Base-by-base conservation (phyloP, 2,113 vertebrate species). In the Mastomys natalensis region DNA sequence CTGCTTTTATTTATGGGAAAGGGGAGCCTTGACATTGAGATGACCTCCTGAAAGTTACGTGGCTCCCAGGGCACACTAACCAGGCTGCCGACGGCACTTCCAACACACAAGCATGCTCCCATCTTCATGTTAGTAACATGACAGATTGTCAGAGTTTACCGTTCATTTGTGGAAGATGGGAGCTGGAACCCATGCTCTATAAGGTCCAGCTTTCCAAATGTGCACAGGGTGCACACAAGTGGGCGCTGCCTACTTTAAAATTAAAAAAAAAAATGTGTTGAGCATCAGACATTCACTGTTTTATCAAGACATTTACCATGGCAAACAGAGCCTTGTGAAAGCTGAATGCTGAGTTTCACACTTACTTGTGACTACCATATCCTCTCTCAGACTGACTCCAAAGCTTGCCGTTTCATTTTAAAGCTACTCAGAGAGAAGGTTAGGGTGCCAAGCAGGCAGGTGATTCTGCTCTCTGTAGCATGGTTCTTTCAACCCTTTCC, bases 111-210 rank as follows among this genome's bases (percentile, higher is more conserved):
- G 1, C 48, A 19, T 8, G 53, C 74, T 62, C 37, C 29, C 21
- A 16, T 68, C 70, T 95, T 31, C 58, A 73, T 53, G 51, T 76
- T 73, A 81, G 34, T 90, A 70, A 84, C 26, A 58, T 29, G 31
- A 43, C 55, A 95, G 15, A 9, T 70, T 73, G 94, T 74, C 5
- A 87, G 26, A 80, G 13, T 74, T 86, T 89, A 2, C 16, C 22
- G 7, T 70, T 97, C 34, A 17, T 81, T 89, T 84, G 43, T 84
- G 51, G 80, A 77, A 58, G 29, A 37, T n/a, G 13, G 43, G 51
- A 48, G n/a, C 53, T 89, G 87, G 80, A 93, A 84, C 91, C 29
- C n/a, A 85, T 43, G 73, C 43, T 95, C 11, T 95, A 87, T 80
- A 92, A 89, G 90, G 90, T 53, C 24, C 82, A 90, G 93, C 76